Evolutionary conservation across 1,140 invertebrate genomes (phyloP).

Genomic region (Brevipalpus yothersi): DNA sequence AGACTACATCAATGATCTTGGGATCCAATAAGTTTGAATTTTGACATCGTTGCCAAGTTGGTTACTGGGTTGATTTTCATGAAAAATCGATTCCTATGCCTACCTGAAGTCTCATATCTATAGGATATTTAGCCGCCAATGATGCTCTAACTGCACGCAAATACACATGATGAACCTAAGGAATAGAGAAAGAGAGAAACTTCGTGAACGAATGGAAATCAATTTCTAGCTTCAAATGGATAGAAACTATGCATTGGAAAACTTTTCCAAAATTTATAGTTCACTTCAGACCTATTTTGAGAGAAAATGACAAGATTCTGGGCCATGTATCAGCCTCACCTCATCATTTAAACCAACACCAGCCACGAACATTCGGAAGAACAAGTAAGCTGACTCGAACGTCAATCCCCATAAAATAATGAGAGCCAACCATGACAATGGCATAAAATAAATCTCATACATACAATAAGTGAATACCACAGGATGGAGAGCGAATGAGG

Average conservation of each 20-base stretch:
- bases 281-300: too few relatives aligned
- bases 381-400: constrained; percentile 5
- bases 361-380: constrained; percentile 3
- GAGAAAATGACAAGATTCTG: too few relatives aligned
- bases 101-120: neutral
- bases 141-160: neutral
- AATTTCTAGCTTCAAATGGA: too few relatives aligned
- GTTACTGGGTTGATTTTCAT: too few relatives aligned
- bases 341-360: constrained; percentile 4
- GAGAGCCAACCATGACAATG: neutral
- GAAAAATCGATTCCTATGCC: too few relatives aligned
- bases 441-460: constrained; percentile 17
- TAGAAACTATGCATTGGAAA: too few relatives aligned
- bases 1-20: too few relatives aligned
- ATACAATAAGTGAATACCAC: constrained; percentile 1
- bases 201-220: too few relatives aligned
- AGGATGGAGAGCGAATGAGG: constrained; percentile 1
- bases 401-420: constrained; percentile 1
- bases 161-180: neutral
- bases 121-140: neutral
- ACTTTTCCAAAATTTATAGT: too few relatives aligned
- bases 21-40: too few relatives aligned
- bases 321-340: neutral
- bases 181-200: too few relatives aligned
- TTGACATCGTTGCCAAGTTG: too few relatives aligned